Percentiles rank a stretch among this genome's conserved stretches.
Evolutionary conservation across 2,888 invertebrate genomes (phyloP).

Genomic region (Agonopterix alstromeriana): DNA sequence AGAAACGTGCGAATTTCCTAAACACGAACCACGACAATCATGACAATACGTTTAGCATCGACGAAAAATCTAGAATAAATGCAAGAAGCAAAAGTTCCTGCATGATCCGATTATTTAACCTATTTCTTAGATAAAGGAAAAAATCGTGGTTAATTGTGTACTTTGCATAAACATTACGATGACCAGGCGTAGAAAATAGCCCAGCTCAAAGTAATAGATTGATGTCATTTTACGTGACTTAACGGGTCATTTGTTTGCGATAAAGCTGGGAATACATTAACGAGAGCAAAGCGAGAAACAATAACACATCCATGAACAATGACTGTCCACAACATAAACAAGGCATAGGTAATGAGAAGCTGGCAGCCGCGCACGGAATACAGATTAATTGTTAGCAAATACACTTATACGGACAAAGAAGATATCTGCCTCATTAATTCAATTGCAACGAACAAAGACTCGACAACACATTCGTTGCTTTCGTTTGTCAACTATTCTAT

Average conservation of each 20-base stretch:
- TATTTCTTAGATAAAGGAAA: no score
- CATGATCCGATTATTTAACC: no score
- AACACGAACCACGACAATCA: conserved; percentile 22
- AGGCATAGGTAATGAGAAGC: conserved; percentile 56
- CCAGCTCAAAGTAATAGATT: neutral
- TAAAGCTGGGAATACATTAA: conserved; percentile 36
- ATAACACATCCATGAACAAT: conserved; percentile 47
- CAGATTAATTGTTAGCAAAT: conserved; percentile 58
- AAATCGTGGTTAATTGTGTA: neutral
- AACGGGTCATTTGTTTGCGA: conserved; percentile 34
- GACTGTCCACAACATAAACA: conserved; percentile 45
- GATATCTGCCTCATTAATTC: conserved; percentile 34
- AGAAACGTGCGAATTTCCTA: conserved; percentile 14
- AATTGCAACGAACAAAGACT: conserved; percentile 32
- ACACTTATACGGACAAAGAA: conserved; percentile 53
- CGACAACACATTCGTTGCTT: conserved; percentile 1
- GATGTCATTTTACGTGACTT: conserved; percentile 16
- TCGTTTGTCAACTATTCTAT: no score
- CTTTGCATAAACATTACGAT: neutral
- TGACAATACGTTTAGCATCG: conserved; percentile 10
- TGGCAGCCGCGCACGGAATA: conserved; percentile 47
- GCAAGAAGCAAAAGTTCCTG: no score
- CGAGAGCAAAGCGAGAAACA: conserved; percentile 39
- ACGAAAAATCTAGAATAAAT: no score
- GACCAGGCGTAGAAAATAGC: no score